Evolutionary conservation across 1,140 invertebrate species (phyloP).

Genomic region (Drosophila chauvacae): DNA sequence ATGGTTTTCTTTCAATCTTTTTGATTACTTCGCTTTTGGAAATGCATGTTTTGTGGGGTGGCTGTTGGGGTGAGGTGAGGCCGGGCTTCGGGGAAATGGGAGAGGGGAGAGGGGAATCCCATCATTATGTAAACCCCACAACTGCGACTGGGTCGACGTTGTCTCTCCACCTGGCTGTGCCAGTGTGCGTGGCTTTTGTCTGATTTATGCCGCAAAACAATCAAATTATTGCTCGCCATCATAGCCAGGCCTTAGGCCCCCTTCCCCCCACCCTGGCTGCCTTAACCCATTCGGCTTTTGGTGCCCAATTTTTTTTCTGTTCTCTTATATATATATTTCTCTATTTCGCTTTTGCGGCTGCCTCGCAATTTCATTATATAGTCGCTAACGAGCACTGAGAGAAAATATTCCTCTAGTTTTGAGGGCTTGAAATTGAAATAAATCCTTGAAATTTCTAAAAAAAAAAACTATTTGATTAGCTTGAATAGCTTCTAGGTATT

Average conservation of each 20-base stretch:
- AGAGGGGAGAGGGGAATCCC: neutral
- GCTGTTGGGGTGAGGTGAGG: too few species aligned
- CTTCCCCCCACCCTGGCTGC: neutral
- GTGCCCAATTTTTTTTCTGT: constrained; percentile 18
- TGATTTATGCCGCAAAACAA: constrained; percentile 73
- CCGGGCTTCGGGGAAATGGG: too few species aligned
- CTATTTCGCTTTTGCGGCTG: constrained; percentile 38
- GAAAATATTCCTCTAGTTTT: neutral
- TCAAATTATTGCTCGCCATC: constrained; percentile 69
- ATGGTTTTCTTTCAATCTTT: neutral
- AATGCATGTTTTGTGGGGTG: constrained; percentile 24
- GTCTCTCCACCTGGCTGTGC: constrained; percentile 25
- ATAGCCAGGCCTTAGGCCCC: constrained; percentile 1
- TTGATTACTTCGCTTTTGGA: constrained; percentile 19
- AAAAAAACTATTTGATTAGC: too few species aligned
- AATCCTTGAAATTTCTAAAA: neutral
- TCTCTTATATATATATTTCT: constrained; percentile 22
- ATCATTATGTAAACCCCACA: constrained; percentile 30
- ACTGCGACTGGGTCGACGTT: neutral
- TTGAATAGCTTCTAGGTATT: too few species aligned
- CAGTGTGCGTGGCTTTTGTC: constrained; percentile 62
- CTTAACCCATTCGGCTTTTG: constrained; percentile 17
- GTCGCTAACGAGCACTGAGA: constrained; percentile 33
- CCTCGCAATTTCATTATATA: constrained; percentile 57
- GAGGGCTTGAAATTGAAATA: neutral